Evolutionary conservation across 1,140 invertebrate genomes (phyloP).

Genomic region (Lutraria rhynchaena): DNA sequence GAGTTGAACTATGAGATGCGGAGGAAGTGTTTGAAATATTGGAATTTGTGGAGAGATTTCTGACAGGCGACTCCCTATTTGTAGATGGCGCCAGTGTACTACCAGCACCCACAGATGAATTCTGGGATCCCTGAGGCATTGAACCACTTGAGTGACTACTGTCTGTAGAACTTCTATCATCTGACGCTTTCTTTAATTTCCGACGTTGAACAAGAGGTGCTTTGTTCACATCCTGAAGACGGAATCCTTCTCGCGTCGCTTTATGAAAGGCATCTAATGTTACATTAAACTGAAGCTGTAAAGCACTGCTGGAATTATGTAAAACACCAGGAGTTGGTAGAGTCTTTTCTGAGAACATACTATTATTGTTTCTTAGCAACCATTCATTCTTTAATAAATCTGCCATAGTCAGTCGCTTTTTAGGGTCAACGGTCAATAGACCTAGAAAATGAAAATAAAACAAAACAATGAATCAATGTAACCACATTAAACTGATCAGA

Average conservation of each 20-base stretch:
- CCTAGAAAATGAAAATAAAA: slow-evolving; percentile 77
- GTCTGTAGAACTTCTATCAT: slow-evolving; percentile 77
- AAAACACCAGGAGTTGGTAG: slow-evolving; percentile 86
- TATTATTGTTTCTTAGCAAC: slow-evolving; percentile 83
- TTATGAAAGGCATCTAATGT: slow-evolving; percentile 88
- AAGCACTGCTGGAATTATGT: slow-evolving; percentile 65
- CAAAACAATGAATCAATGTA: background rate
- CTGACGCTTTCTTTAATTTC: slow-evolving; percentile 85
- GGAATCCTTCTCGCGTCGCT: slow-evolving; percentile 88
- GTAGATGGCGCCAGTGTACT: background rate
- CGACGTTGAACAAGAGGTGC: slow-evolving; percentile 89
- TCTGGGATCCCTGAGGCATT: slow-evolving; percentile 58
- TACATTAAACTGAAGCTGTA: slow-evolving; percentile 82
- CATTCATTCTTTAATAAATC: slow-evolving; percentile 87
- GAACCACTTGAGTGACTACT: slow-evolving; percentile 74
- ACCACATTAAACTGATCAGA: too few relatives aligned
- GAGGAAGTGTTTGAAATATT: slow-evolving; percentile 68
- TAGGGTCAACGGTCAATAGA: slow-evolving; percentile 91
- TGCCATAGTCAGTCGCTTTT: slow-evolving; percentile 87
- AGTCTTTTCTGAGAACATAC: slow-evolving; percentile 82
- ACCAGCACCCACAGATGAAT: slow-evolving; percentile 24
- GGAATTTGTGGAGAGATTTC: slow-evolving; percentile 64
- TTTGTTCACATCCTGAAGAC: slow-evolving; percentile 87
- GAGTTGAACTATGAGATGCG: slow-evolving; percentile 70
- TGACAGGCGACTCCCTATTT: slow-evolving; percentile 19